phyloP scores from a whole-genome alignment of 2,888 invertebrate genomes.

The Melangyna quadrimaculata region DNA sequence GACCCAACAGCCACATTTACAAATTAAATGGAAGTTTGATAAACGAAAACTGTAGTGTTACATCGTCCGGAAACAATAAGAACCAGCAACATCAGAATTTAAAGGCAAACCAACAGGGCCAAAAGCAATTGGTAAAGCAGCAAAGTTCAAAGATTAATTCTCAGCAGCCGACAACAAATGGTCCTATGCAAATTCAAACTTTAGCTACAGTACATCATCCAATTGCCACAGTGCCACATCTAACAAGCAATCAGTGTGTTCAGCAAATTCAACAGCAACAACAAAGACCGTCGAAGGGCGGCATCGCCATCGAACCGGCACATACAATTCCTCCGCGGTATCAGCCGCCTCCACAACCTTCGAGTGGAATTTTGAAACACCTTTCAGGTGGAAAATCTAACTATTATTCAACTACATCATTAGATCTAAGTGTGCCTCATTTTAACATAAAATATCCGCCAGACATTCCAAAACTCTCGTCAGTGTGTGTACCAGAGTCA shows the following conservation, averaged over 20 bases:
- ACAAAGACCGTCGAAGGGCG: conserved; percentile 70
- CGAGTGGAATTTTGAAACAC: conserved; percentile 82
- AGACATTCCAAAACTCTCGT: conserved; percentile 80
- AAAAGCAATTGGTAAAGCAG: conserved; percentile 74
- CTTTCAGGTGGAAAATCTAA: conserved; percentile 67
- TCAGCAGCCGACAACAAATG: conserved; percentile 53
- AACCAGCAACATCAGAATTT: conserved; percentile 30
- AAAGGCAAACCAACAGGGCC: conserved; percentile 31
- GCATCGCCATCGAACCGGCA: conserved; percentile 75
- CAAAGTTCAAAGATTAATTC: conserved; percentile 42
- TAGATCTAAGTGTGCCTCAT: conserved; percentile 71
- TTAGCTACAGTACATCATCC: conserved; percentile 79
- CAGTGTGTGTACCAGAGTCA: conserved; percentile 81
- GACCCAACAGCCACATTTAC: conserved; percentile 45
- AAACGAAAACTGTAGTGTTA: conserved; percentile 18
- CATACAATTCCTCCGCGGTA: conserved; percentile 87
- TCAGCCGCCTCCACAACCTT: conserved; percentile 89
- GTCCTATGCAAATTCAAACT: conserved; percentile 77
- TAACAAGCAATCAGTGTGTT: conserved; percentile 72
- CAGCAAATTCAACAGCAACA: conserved; percentile 73
- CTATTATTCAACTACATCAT: conserved; percentile 37
- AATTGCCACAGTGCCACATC: conserved; percentile 66
- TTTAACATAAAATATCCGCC: conserved; percentile 80
- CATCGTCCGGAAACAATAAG: conserved; percentile 33
- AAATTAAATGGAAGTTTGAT: conserved; percentile 59